Evolutionary conservation across 2,113 vertebrate genomes (phyloP), one percentile per base, ranked within the genome.

Genomic region (Myiopsitta monachus): DNA sequence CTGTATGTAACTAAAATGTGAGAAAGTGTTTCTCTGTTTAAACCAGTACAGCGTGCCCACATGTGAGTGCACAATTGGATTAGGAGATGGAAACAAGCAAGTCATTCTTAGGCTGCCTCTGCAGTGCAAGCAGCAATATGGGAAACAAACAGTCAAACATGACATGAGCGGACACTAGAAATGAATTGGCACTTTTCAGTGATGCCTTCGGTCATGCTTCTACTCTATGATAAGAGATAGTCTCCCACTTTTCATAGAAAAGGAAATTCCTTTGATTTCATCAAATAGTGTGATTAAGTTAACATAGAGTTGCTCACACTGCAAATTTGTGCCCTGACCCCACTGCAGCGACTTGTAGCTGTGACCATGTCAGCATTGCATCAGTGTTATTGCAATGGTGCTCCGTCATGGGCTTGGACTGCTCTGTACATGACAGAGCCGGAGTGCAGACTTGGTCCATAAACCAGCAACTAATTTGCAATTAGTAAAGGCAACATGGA

Each of bases 361-460:
- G 17, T 61, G 44, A 12, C 39, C 7, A 18, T 10, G 14, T 5
- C 28, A 2, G 2, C 21, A 15, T 11, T 24, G 8, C 38, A 36
- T 33, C 24, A 44, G 6, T 11, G 12, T 15, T 52, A 36, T 0
- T 43, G n/a, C n/a, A 27, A 18, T 18, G 5, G 18, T 51, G 27
- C 57, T 18, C 15, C 0, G 2, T 3, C 19, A 14, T 0, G 1
- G 33, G 5, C 18, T 63, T 59, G 44, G 10, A 12, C 15, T 28
- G 11, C 26, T 55, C 6, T 55, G 10, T 61, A 16, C 2, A 0
- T 31, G 15, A 75, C 41, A 63, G 15, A 52, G 22, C 11, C 33
- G 3, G 3, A 24, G 11, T 1, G 3, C 21, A n/a, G 31, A 13
- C 11, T 13, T 27, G 13, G 12, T 30, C 47, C 0, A 0, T 39